Conservation (phyloP, 2,888 invertebrate species). For the Lepidochrysops patricia region DNA sequence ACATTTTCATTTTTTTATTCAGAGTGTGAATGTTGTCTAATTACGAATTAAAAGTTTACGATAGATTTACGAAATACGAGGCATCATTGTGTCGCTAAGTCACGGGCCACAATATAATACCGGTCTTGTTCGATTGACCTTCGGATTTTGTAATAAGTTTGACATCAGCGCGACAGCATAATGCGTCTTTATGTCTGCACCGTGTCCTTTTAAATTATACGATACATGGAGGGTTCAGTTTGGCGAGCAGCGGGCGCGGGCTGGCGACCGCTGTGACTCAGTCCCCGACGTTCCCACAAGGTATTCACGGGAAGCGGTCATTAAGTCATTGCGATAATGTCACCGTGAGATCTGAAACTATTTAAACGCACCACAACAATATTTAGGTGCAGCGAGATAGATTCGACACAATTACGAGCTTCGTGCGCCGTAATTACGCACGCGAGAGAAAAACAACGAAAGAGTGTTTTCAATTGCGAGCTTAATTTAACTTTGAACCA, state of each 20-base stretch:
- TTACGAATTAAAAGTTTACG: slow-evolving; percentile 34
- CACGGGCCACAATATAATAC: slow-evolving; percentile 35
- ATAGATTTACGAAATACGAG: slow-evolving; percentile 28
- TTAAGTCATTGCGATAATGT: slow-evolving; percentile 57
- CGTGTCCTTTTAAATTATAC: slow-evolving; percentile 29
- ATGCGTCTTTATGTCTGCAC: slow-evolving; percentile 25
- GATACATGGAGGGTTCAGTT: slow-evolving; percentile 33
- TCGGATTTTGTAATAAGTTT: slow-evolving; percentile 25
- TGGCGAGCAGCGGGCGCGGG: slow-evolving; percentile 28
- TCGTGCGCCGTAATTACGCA: slow-evolving; percentile 25
- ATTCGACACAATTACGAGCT: slow-evolving; percentile 26
- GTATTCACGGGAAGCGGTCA: slow-evolving; percentile 58
- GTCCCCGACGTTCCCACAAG: slow-evolving; percentile 58
- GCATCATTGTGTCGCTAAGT: slow-evolving; percentile 28
- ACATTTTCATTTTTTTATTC: background rate
- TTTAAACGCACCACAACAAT: slow-evolving; percentile 18
- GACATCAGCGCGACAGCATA: slow-evolving; percentile 23
- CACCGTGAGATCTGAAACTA: slow-evolving; percentile 49
- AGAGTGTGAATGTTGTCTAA: slow-evolving; percentile 36
- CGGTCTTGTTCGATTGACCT: slow-evolving; percentile 35
- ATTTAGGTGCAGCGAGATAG: slow-evolving; percentile 13
- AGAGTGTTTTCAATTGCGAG: slow-evolving; percentile 25
- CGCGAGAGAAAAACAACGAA: slow-evolving; percentile 23
- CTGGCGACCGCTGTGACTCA: slow-evolving; percentile 47
- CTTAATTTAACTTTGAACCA: slow-evolving; percentile 32